Evolutionary conservation across 2,888 invertebrate genomes (phyloP).

Genomic region (Dryococelus australis): DNA sequence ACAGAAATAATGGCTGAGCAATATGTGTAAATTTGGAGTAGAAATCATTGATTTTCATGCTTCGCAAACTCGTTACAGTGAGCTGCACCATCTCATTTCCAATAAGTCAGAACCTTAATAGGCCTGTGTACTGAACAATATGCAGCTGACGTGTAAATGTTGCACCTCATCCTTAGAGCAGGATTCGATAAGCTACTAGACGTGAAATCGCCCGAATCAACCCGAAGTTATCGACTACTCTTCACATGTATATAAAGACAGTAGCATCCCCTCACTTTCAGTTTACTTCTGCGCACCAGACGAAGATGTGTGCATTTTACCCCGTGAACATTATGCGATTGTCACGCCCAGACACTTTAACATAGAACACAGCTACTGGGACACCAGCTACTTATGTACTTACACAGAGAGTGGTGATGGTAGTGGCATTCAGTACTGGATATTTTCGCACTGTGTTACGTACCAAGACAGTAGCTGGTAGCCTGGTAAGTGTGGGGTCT

Average conservation of each 20-base stretch:
- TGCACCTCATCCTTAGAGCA: background rate
- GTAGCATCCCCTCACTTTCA: background rate
- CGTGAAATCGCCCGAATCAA: background rate
- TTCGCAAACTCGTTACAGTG: background rate
- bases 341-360: background rate
- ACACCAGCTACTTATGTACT: background rate
- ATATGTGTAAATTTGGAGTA: background rate
- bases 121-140: background rate
- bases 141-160: background rate
- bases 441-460: background rate
- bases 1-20: background rate
- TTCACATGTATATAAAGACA: too few relatives aligned
- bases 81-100: background rate
- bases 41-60: background rate
- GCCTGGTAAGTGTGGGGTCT: background rate
- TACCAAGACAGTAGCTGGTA: background rate
- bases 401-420: background rate
- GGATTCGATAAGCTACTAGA: background rate
- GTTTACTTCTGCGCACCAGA: background rate
- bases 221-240: too few relatives aligned
- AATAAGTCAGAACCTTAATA: background rate
- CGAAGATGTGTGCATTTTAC: background rate
- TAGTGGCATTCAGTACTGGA: background rate
- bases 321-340: background rate
- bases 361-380: background rate